These are phyloP conservation scores for Tetragnatha montana DNA, from an alignment of 2,888 invertebrate species.

Conservation along the genomic window DNA sequence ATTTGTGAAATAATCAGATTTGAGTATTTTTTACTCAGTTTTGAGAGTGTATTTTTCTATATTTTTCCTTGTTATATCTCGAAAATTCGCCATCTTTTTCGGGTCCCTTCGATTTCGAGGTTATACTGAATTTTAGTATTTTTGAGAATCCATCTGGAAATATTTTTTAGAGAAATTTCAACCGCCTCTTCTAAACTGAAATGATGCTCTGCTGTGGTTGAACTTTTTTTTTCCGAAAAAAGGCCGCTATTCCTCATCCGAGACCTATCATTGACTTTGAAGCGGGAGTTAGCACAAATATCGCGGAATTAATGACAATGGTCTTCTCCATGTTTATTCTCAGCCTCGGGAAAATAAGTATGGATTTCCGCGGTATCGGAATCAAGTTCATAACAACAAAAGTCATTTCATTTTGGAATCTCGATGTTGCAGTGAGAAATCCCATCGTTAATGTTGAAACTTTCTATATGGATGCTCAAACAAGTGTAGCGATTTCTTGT, in stretches of 20 bases:
- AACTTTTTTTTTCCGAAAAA: not conserved
- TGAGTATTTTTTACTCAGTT: too few species aligned
- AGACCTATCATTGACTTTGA: not conserved
- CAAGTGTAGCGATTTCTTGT: not conserved
- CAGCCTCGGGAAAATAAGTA: not conserved
- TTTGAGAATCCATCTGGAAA: too few species aligned
- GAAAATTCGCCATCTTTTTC: too few species aligned
- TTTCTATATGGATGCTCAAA: conserved; percentile 1
- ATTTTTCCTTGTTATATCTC: too few species aligned
- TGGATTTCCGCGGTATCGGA: conserved; percentile 10
- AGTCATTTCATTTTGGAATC: conserved; percentile 1
- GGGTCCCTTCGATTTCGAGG: too few species aligned
- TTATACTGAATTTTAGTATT: too few species aligned
- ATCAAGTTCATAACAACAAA: conserved; percentile 25
- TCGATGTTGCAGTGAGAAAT: not conserved
- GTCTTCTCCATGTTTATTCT: not conserved
- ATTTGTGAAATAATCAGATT: too few species aligned
- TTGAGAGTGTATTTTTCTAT: too few species aligned
- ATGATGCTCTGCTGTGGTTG: too few species aligned
- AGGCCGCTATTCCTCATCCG: too few species aligned
- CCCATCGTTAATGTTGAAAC: not conserved
- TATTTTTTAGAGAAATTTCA: too few species aligned
- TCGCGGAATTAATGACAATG: conserved; percentile 7
- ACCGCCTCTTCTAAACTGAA: too few species aligned
- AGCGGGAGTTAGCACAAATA: not conserved